phyloP scores from a whole-genome alignment of 2,888 invertebrate species.

The Tinea pellionella region DNA sequence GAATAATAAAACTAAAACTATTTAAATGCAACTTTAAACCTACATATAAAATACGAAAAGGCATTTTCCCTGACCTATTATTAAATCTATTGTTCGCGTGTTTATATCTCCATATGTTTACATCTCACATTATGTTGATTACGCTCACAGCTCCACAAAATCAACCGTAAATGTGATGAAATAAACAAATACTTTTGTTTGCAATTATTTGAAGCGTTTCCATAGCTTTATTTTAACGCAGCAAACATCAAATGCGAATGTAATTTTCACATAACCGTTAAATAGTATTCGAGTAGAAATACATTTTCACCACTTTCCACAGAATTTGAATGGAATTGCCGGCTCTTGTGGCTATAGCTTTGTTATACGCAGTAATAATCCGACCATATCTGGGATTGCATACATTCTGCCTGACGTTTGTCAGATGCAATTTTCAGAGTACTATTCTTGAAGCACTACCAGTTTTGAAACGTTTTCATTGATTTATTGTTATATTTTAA shows the following conservation, averaged over 20 bases:
- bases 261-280: background rate
- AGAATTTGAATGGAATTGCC: slow-evolving; percentile 1
- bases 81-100: too few species aligned
- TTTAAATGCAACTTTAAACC: too few species aligned
- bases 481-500: too few species aligned
- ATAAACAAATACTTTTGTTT: too few species aligned
- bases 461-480: too few species aligned
- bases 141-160: too few species aligned
- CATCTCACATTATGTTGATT: too few species aligned
- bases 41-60: too few species aligned
- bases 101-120: too few species aligned
- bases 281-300: background rate
- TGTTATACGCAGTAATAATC: slow-evolving; percentile 2
- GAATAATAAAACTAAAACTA: too few species aligned
- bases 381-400: slow-evolving; percentile 1
- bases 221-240: background rate
- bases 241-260: background rate
- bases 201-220: background rate
- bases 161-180: too few species aligned
- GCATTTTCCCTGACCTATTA: too few species aligned
- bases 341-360: background rate
- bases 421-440: background rate
- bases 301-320: slow-evolving; percentile 4
- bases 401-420: slow-evolving; percentile 6
- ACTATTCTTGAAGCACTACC: background rate